Evolutionary conservation across 2,888 invertebrate species (phyloP).

Genomic region (Epistrophe eligans): DNA sequence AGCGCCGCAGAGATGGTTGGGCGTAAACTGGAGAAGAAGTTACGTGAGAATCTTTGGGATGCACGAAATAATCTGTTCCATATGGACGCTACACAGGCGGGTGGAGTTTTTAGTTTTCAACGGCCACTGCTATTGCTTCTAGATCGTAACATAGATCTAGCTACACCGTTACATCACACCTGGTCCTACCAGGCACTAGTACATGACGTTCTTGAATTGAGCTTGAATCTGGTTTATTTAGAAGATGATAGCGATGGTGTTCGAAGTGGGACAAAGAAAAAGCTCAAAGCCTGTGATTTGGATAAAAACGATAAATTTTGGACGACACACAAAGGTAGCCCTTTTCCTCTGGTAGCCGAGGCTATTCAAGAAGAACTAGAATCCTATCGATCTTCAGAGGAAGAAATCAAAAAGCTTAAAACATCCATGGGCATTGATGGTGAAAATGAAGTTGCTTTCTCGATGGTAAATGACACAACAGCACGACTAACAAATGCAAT

Average conservation of each 20-base stretch:
- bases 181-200: conserved; percentile 99
- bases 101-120: conserved; percentile 93
- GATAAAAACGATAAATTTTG: conserved; percentile 96
- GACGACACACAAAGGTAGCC: conserved; percentile 96
- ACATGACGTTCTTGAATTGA: conserved; percentile 97
- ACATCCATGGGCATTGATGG: conserved; percentile 96
- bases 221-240: conserved; percentile 92
- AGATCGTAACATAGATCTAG: conserved; percentile 97
- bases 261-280: conserved; percentile 87
- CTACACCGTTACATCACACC: conserved; percentile 98
- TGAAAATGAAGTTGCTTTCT: conserved; percentile 93
- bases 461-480: conserved; percentile 96
- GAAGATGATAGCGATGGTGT: conserved; percentile 86
- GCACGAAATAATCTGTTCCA: conserved; percentile 97
- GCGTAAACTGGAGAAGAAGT: conserved; percentile 97
- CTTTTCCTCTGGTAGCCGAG: conserved; percentile 97
- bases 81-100: conserved; percentile 90
- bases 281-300: conserved; percentile 95
- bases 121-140: conserved; percentile 95
- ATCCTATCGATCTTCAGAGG: conserved; percentile 95
- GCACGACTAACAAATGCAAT: conserved; percentile 97
- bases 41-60: conserved; percentile 98
- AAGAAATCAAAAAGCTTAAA: conserved; percentile 97
- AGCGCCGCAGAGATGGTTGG: conserved; percentile 99
- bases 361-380: conserved; percentile 99